These are phyloP conservation scores for Rambutsinella grinnellia DNA, from an alignment of 2,888 invertebrate genomes.

Conservation along the genomic window DNA sequence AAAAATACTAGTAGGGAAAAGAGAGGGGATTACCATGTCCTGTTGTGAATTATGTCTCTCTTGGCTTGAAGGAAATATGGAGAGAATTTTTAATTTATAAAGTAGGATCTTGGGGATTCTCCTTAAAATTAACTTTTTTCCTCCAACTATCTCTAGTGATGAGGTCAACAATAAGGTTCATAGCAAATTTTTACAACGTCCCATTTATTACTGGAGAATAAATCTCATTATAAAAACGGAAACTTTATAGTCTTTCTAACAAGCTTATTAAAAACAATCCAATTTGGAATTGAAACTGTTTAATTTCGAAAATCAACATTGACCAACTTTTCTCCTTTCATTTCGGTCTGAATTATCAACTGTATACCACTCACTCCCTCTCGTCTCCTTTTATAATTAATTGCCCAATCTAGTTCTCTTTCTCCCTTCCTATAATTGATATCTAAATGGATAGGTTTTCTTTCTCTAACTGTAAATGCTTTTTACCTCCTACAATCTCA, in stretches of 20 bases:
- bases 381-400: slow-evolving; percentile 64
- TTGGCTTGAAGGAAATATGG: slow-evolving; percentile 53
- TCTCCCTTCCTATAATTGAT: slow-evolving; percentile 22
- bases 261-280: too few relatives aligned
- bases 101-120: slow-evolving; percentile 52
- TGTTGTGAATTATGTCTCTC: slow-evolving; percentile 52
- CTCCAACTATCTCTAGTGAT: background rate
- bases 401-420: slow-evolving; percentile 59
- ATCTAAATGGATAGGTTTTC: too few relatives aligned
- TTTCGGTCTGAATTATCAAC: background rate
- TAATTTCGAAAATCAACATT: too few relatives aligned
- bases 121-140: slow-evolving; percentile 45
- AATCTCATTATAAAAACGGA: too few relatives aligned
- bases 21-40: slow-evolving; percentile 46
- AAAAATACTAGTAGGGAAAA: slow-evolving; percentile 5
- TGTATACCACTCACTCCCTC: slow-evolving; percentile 10
- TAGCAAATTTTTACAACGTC: slow-evolving; percentile 25
- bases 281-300: too few relatives aligned
- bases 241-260: too few relatives aligned
- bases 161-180: slow-evolving; percentile 41
- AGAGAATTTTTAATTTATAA: slow-evolving; percentile 55
- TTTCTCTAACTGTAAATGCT: too few relatives aligned
- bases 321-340: too few relatives aligned
- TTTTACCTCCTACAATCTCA: too few relatives aligned
- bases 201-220: too few relatives aligned